Base-by-base conservation (phyloP, 2,888 invertebrate genomes). In the Sinopyrophorus schimmeli region DNA sequence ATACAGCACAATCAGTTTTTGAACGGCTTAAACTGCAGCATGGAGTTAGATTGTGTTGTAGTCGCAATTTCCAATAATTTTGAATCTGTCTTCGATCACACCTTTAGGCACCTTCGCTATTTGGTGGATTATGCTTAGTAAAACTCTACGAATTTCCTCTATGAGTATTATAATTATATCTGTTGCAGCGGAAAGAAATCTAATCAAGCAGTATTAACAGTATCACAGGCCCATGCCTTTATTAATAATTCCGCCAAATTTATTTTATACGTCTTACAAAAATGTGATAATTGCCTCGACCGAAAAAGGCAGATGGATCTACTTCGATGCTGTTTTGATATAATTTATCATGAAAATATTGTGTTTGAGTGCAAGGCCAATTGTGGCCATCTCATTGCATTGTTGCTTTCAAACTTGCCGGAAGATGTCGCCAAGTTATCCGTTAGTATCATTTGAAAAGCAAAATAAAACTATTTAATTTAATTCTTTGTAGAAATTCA, bases 351-450 rank as follows among this genome's bases (percentile, higher is more conserved):
- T 57, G 70, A 72, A 3, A 78, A 80, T 47, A 74, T 82, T 1
- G 80, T 82, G 0, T 82, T 84, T 78, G 85, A 86, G 60, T 80
- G 82, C 0, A 83, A 83, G 62, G 77, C 78, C 3, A 80, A 85
- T 59, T 78, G 80, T 53, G 84, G 82, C 0, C 27, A 38, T 12
- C 38, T 42, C 3, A 47, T 52, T 11, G 16, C 42, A 17, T 11
- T 47, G 7, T 9, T 52, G 10, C 37, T 26, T 21, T 40, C n/a
- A 5, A 26, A 14, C 9, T 10, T 48, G 5, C 47, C 39, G 7
- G 39, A 40, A 23, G 34, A 44, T 28, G n/a, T 27, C 2, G 5
- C 5, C 16, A 10, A 14, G n/a, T 32, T 28, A 64, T 50, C 50
- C 46, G 35, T 39, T 15, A 34, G 43, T 44, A 18, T 16, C 47